These are phyloP conservation scores for Drosophila miranda DNA, from an alignment of 1,140 invertebrate species.

Conservation along the genomic window DNA sequence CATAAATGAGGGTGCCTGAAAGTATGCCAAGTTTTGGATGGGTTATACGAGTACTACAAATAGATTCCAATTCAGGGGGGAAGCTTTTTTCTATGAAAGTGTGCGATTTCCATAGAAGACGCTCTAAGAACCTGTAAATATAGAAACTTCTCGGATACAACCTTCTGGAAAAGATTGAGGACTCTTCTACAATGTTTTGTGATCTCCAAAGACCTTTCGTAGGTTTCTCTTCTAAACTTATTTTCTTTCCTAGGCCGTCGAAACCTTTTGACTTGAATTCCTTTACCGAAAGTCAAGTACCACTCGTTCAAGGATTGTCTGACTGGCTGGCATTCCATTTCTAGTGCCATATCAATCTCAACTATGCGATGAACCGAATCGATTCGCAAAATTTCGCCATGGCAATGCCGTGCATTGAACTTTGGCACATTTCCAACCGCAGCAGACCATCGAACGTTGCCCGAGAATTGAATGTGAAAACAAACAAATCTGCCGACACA, in stretches of 20 bases:
- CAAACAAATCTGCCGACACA: conserved; percentile 63
- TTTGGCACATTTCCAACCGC: conserved; percentile 71
- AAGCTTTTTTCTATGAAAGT: no score
- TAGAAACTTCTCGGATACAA: no score
- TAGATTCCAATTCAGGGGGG: no score
- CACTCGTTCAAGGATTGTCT: conserved; percentile 4
- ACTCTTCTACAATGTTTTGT: no score
- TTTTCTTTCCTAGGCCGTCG: neutral
- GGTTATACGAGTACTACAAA: no score
- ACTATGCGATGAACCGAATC: conserved; percentile 44
- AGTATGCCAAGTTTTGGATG: no score
- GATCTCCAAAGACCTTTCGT: neutral
- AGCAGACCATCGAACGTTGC: conserved; percentile 30
- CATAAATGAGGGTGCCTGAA: no score
- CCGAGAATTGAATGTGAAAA: conserved; percentile 58
- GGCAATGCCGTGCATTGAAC: conserved; percentile 65
- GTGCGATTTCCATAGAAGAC: no score
- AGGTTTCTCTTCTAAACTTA: neutral
- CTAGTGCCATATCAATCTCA: conserved; percentile 10
- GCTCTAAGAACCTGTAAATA: no score
- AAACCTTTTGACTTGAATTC: no score
- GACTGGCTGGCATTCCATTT: neutral
- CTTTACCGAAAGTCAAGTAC: conserved; percentile 13
- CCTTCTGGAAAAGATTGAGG: no score
- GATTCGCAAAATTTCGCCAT: conserved; percentile 25